phyloP scores from a whole-genome alignment of 2,797 vertebrate genomes.

The Hemibagrus guttatus region DNA sequence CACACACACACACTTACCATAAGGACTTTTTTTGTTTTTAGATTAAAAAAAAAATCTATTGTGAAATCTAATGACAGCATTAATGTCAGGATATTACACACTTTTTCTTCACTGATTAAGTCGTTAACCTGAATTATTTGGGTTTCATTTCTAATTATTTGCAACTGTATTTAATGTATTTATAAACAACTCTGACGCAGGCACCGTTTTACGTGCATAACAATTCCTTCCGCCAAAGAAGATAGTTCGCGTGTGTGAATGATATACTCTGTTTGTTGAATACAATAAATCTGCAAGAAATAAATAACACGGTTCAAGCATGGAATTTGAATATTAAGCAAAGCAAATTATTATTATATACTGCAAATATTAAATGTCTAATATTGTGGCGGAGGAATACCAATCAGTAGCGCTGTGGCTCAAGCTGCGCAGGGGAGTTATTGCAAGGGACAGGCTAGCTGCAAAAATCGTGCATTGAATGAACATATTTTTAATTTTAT shows the following conservation, averaged over 20 bases:
- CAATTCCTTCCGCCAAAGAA: slow-evolving; percentile 65
- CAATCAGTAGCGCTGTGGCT: slow-evolving; percentile 47
- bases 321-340: neutral
- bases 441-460: slow-evolving; percentile 42
- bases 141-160: neutral
- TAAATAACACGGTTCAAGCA: neutral
- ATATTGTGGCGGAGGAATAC: slow-evolving; percentile 57
- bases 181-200: slow-evolving; percentile 48
- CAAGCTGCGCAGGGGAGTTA: slow-evolving; percentile 61
- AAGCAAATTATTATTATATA: neutral
- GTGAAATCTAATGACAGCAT: neutral
- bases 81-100: neutral
- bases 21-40: neutral
- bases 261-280: accelerated
- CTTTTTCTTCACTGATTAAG: neutral
- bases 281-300: neutral
- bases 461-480: slow-evolving; percentile 42
- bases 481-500: slow-evolving; percentile 38
- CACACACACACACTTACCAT: neutral
- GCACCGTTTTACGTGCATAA: slow-evolving; percentile 45
- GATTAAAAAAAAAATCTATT: neutral
- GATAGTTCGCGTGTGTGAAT: slow-evolving; percentile 49
- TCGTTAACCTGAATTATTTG: neutral
- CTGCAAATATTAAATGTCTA: neutral
- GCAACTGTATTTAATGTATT: slow-evolving; percentile 8